phyloP scores from a whole-genome alignment of 2,113 vertebrate species.

The Girardinichthys multiradiatus region DNA sequence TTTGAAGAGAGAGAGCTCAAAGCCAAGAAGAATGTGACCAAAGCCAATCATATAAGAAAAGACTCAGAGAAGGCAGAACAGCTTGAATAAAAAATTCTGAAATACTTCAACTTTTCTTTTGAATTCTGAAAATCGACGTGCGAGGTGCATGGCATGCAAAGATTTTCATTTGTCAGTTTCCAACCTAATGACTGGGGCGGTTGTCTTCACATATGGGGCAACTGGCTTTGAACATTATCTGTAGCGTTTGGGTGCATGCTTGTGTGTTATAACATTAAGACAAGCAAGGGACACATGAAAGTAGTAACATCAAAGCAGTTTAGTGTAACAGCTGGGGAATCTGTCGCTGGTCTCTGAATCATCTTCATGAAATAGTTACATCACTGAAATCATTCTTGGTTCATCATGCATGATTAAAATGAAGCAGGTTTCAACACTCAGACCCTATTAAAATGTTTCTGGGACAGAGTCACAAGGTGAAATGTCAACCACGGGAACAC shows the following conservation, averaged over 20 bases:
- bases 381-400: neutral
- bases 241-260: slow-evolving; percentile 12
- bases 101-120: slow-evolving; percentile 36
- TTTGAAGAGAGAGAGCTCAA: slow-evolving; percentile 36
- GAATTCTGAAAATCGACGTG: slow-evolving; percentile 31
- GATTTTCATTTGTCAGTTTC: slow-evolving; percentile 55
- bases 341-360: slow-evolving; percentile 44
- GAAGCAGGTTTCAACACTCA: neutral
- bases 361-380: slow-evolving; percentile 21
- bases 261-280: slow-evolving; percentile 10
- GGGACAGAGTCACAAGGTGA: neutral
- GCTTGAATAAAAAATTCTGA: slow-evolving; percentile 23
- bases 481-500: neutral
- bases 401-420: neutral
- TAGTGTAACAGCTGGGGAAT: slow-evolving; percentile 37
- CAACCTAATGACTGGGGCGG: slow-evolving; percentile 16
- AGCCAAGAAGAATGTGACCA: slow-evolving; percentile 43
- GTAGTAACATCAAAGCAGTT: slow-evolving; percentile 46
- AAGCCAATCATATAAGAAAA: slow-evolving; percentile 46
- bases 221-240: slow-evolving; percentile 33
- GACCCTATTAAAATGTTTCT: neutral
- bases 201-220: slow-evolving; percentile 36
- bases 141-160: neutral
- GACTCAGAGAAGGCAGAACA: slow-evolving; percentile 21
- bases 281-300: slow-evolving; percentile 25